phyloP scores from a whole-genome alignment of 2,888 invertebrate genomes.

The Diarsia rubi region DNA sequence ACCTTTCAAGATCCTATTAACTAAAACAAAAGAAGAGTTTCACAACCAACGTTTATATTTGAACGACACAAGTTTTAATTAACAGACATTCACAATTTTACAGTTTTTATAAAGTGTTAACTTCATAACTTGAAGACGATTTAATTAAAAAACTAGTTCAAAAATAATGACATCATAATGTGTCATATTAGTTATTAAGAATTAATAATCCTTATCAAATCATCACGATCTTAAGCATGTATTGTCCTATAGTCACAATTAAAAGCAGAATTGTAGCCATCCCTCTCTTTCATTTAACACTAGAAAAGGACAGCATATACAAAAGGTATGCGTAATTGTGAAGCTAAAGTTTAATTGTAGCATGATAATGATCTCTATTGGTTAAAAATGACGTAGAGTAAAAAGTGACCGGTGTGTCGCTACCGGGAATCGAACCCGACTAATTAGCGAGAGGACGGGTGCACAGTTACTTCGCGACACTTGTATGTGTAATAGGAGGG shows the following conservation, averaged over 20 bases:
- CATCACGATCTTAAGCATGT: background rate
- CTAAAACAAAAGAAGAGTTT: background rate
- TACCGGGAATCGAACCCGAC: slow-evolving; percentile 82
- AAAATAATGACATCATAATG: slow-evolving; percentile 44
- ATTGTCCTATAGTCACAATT: slow-evolving; percentile 20
- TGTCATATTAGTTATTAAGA: slow-evolving; percentile 45
- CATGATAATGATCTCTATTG: slow-evolving; percentile 82
- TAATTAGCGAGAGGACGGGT: slow-evolving; percentile 81
- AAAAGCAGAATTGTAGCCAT: background rate
- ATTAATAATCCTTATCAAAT: slow-evolving; percentile 32
- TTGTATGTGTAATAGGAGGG: slow-evolving; percentile 71
- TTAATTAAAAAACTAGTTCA: slow-evolving; percentile 29
- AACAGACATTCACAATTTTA: background rate
- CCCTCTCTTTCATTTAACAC: background rate
- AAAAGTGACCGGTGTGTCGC: slow-evolving; percentile 73
- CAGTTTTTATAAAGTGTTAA: slow-evolving; percentile 5
- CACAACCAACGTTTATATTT: background rate
- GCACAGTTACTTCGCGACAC: slow-evolving; percentile 80
- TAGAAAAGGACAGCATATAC: slow-evolving; percentile 43
- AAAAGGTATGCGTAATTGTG: slow-evolving; percentile 76
- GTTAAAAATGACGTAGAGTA: slow-evolving; percentile 80
- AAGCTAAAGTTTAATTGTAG: slow-evolving; percentile 76
- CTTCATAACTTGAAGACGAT: background rate
- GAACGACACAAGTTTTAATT: background rate
- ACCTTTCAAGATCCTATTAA: background rate